Evolutionary conservation across 2,113 vertebrate genomes (phyloP).

Genomic region (Picathartes gymnocephalus): DNA sequence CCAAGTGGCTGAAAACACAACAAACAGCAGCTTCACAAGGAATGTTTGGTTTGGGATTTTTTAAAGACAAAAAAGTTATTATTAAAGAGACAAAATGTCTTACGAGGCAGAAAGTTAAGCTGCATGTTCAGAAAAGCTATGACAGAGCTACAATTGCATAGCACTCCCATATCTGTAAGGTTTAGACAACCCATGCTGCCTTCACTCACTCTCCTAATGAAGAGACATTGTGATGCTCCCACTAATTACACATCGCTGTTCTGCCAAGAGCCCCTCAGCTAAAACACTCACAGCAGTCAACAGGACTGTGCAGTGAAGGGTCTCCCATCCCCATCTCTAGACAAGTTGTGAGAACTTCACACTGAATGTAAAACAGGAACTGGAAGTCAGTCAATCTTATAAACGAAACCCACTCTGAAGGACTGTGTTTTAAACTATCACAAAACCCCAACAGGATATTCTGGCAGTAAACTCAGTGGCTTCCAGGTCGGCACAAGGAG

Average conservation of each 20-base stretch:
- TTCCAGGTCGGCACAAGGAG: not conserved
- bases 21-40: not conserved
- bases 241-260: not conserved
- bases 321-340: not conserved
- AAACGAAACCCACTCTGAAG: not conserved
- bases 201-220: not conserved
- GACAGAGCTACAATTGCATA: not conserved
- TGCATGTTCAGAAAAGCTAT: not conserved
- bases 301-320: not conserved
- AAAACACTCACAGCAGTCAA: not conserved
- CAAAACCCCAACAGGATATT: not conserved
- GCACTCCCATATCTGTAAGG: not conserved
- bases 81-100: not conserved
- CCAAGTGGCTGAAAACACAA: not conserved
- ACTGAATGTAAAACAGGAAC: not conserved
- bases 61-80: not conserved
- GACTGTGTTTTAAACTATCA: not conserved
- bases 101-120: not conserved
- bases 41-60: not conserved
- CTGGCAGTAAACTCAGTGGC: not conserved
- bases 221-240: too few relatives aligned
- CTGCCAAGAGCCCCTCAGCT: not conserved
- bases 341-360: not conserved
- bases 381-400: not conserved
- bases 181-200: not conserved